These are phyloP conservation scores for Papilio xuthus DNA, from an alignment of 1,140 invertebrate genomes.

Conservation along the genomic window DNA sequence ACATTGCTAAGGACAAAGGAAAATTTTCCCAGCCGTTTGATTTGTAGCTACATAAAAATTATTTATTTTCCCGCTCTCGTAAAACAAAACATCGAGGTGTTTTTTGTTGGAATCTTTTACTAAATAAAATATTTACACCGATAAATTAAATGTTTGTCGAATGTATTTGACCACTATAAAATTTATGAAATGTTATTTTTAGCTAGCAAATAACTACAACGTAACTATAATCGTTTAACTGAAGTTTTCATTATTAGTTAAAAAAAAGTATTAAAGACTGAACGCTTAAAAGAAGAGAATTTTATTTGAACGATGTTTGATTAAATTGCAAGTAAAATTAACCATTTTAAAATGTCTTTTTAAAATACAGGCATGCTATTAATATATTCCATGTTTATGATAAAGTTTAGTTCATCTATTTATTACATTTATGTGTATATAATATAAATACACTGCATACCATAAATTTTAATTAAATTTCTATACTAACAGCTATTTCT, in stretches of 20 bases:
- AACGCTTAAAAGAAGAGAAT: neutral
- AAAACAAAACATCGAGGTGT: neutral
- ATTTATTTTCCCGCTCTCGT: slow-evolving; percentile 1
- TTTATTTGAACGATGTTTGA: neutral
- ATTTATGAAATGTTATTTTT: neutral
- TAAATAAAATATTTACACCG: neutral
- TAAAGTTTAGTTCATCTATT: too few species aligned
- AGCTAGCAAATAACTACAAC: neutral
- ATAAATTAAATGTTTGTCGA: neutral
- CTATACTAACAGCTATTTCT: neutral
- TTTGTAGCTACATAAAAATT: slow-evolving; percentile 11
- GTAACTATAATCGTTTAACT: neutral
- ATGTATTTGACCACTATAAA: neutral
- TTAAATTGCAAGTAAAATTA: neutral
- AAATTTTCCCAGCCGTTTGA: neutral
- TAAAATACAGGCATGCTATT: too few species aligned
- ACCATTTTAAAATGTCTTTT: neutral
- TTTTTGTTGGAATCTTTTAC: neutral
- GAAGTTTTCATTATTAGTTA: neutral
- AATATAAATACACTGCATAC: neutral
- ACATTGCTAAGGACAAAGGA: slow-evolving; percentile 2
- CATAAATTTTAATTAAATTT: neutral
- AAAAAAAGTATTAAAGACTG: slow-evolving; percentile 1
- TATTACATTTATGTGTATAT: neutral
- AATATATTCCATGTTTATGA: too few species aligned